These are phyloP conservation scores for Anas platyrhynchos DNA, from an alignment of 2,113 vertebrate genomes.

Conservation along the genomic window DNA sequence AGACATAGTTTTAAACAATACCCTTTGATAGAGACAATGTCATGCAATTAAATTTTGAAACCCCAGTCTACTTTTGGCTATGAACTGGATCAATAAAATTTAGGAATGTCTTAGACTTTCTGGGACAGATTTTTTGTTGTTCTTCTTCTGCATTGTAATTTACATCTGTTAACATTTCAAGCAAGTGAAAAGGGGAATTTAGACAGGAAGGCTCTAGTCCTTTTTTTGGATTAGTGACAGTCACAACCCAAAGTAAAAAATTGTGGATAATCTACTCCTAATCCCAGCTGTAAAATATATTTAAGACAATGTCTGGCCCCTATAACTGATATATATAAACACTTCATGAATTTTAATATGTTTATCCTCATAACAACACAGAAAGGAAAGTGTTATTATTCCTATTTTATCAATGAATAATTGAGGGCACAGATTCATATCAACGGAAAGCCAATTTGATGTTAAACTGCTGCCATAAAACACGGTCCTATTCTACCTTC, in stretches of 20 bases:
- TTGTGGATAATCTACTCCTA: background rate
- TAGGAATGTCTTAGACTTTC: background rate
- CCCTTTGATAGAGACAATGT: background rate
- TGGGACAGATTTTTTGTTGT: background rate
- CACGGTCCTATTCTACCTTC: background rate
- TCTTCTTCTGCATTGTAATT: background rate
- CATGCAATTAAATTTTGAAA: background rate
- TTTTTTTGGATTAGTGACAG: background rate
- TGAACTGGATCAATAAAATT: background rate
- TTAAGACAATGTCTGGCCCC: background rate
- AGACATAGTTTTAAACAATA: background rate
- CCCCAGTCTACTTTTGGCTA: background rate
- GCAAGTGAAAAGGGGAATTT: background rate
- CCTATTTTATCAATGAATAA: background rate
- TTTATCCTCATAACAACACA: background rate
- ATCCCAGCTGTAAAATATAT: background rate
- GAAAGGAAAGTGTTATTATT: background rate
- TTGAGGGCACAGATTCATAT: background rate
- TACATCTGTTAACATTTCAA: background rate
- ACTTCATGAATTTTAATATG: background rate
- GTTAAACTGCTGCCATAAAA: background rate
- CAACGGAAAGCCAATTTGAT: background rate
- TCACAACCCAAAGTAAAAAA: background rate
- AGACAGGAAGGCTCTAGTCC: background rate
- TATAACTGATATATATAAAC: background rate